These are phyloP conservation scores for Coilia nasus DNA, from an alignment of 2,797 vertebrate genomes.

Conservation along the genomic window DNA sequence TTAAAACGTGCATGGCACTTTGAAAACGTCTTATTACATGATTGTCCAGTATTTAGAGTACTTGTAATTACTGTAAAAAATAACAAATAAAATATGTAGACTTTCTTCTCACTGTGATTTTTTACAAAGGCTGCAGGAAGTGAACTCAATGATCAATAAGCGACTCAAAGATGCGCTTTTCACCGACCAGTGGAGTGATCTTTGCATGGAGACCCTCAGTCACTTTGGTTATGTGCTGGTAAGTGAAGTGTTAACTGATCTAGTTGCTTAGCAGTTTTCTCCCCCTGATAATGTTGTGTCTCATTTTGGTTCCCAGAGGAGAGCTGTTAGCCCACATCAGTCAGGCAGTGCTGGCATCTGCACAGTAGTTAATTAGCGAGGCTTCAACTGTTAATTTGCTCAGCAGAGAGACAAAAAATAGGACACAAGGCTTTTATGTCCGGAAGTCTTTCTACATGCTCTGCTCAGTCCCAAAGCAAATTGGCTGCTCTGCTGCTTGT, in stretches of 20 bases:
- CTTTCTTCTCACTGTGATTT: background rate
- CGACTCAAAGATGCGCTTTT: conserved; percentile 96
- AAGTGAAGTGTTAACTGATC: conserved; percentile 58
- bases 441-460: background rate
- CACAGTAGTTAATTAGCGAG: background rate
- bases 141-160: conserved; percentile 98
- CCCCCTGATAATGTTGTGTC: conserved; percentile 8
- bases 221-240: conserved; percentile 94
- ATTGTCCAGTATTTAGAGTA: no score
- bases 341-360: background rate
- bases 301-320: background rate
- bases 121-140: conserved; percentile 88
- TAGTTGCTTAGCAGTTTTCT: conserved; percentile 4
- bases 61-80: background rate
- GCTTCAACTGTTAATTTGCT: conserved; percentile 17
- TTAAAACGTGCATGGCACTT: background rate
- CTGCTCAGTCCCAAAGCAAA: background rate
- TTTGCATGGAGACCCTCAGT: conserved; percentile 94
- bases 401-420: background rate
- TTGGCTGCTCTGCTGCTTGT: background rate
- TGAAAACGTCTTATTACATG: background rate
- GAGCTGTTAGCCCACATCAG: background rate
- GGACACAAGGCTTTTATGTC: background rate
- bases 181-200: conserved; percentile 95
- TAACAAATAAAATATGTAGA: background rate